Conservation (phyloP, 2,797 vertebrate species). For the Acanthiza pusilla region DNA sequence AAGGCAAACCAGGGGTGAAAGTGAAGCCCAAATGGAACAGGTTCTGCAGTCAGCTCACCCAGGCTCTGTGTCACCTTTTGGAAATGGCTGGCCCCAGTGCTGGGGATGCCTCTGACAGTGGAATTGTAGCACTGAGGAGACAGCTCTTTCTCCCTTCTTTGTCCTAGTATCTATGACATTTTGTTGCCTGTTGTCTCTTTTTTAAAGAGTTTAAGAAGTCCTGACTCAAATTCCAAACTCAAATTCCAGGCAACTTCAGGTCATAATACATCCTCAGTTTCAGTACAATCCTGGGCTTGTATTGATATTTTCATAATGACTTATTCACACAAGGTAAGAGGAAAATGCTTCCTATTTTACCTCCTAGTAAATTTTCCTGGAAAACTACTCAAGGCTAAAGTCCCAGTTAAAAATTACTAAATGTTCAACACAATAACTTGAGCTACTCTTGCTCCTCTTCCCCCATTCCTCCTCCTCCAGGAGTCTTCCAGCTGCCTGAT, state of each 20-base stretch:
- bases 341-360: not conserved
- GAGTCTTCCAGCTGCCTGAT: conserved; percentile 76
- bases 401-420: not conserved
- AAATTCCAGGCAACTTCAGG: not conserved
- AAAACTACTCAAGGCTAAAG: not conserved
- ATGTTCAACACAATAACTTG: not conserved
- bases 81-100: not conserved
- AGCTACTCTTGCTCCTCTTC: not conserved
- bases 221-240: not conserved
- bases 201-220: too few species aligned
- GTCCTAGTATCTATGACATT: too few species aligned
- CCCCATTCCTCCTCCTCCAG: not conserved
- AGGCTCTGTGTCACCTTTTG: not conserved
- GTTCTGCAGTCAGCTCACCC: not conserved
- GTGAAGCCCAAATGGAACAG: not conserved
- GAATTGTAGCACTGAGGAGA: not conserved
- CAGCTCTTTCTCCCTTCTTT: too few species aligned
- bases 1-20: not conserved
- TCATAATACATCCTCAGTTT: not conserved
- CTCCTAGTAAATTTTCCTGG: not conserved
- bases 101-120: not conserved
- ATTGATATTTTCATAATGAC: not conserved
- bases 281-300: not conserved
- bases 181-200: too few species aligned
- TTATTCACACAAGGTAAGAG: not conserved